These are phyloP conservation scores for Oscheius sp. DNA, from an alignment of 2,888 invertebrate species.

Conservation along the genomic window DNA sequence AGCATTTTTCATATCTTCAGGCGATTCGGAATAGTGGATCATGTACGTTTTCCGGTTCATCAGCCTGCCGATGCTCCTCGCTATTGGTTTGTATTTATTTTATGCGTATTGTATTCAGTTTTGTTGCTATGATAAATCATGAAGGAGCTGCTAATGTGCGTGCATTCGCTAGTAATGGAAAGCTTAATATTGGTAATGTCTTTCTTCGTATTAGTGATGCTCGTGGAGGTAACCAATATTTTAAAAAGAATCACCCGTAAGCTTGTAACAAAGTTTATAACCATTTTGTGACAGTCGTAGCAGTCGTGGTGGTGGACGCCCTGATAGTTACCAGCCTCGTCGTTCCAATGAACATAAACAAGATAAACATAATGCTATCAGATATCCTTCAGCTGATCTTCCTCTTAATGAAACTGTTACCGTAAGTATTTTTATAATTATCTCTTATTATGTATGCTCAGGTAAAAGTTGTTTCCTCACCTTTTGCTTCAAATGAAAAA, in stretches of 20 bases:
- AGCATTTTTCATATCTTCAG: slow-evolving; percentile 21
- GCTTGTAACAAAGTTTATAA: background rate
- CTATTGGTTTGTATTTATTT: slow-evolving; percentile 5
- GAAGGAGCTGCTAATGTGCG: slow-evolving; percentile 19
- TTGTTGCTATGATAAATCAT: slow-evolving; percentile 23
- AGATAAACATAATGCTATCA: background rate
- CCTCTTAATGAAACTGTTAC: background rate
- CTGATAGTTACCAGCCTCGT: background rate
- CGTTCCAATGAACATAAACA: background rate
- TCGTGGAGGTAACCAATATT: background rate
- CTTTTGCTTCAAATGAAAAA: slow-evolving; percentile 3
- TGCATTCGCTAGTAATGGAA: background rate
- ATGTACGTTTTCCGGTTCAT: slow-evolving; percentile 18
- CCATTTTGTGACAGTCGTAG: background rate
- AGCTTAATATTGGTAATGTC: background rate
- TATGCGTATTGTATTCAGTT: background rate
- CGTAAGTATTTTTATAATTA: background rate
- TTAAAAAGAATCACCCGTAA: background rate
- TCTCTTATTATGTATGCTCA: background rate
- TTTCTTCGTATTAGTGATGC: slow-evolving; percentile 16
- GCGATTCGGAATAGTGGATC: slow-evolving; percentile 14
- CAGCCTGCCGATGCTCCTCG: background rate
- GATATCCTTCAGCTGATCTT: background rate
- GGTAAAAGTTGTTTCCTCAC: slow-evolving; percentile 7
- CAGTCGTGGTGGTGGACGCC: background rate